Evolutionary conservation across 2,113 vertebrate species (phyloP).

Genomic region (Aspidoscelis tigris): DNA sequence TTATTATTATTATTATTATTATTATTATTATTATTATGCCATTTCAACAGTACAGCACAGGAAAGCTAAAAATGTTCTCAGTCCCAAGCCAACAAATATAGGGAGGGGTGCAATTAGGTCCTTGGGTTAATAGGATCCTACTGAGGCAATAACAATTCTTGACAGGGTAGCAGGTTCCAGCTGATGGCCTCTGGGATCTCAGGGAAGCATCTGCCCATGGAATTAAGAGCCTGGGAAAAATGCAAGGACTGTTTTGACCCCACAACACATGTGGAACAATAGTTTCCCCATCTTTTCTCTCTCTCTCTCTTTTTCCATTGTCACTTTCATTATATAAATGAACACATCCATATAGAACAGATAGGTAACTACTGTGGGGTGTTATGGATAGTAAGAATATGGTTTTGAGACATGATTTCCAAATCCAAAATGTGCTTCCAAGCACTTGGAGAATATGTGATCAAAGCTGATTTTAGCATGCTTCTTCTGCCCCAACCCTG

Average conservation of each 20-base stretch:
- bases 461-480: not conserved
- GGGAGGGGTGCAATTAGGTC: not conserved
- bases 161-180: not conserved
- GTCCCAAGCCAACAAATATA: not conserved
- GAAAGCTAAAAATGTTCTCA: not conserved
- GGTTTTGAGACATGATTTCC: not conserved
- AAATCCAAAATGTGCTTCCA: not conserved
- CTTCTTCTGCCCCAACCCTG: not conserved
- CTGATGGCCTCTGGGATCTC: not conserved
- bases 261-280: rapidly evolving
- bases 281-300: not conserved
- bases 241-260: rapidly evolving
- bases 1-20: no score
- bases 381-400: not conserved
- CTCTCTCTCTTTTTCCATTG: not conserved
- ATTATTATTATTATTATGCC: not conserved
- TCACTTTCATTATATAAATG: not conserved
- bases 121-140: not conserved
- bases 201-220: not conserved
- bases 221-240: not conserved
- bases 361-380: rapidly evolving
- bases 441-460: not conserved
- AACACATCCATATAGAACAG: not conserved
- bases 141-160: not conserved
- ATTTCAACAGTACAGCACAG: not conserved